phyloP scores from a whole-genome alignment of 2,888 invertebrate genomes.

The Drosophila fulvimacula region DNA sequence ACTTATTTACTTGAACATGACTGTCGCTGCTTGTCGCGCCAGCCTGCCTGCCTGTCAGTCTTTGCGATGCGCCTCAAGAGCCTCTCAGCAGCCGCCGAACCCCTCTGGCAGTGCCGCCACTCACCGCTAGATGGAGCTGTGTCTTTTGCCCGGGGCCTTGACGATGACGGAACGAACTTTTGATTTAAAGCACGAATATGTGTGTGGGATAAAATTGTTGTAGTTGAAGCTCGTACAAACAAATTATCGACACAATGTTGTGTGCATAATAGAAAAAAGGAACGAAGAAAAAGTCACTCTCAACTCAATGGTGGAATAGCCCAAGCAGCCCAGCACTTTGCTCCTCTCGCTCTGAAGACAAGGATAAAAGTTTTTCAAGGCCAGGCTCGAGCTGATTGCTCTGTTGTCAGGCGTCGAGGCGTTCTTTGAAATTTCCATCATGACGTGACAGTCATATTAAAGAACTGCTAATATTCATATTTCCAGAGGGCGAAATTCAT shows the following conservation, averaged over 20 bases:
- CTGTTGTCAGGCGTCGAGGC: constrained; percentile 27
- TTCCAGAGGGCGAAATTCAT: background rate
- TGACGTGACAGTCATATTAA: constrained; percentile 66
- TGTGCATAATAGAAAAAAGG: constrained; percentile 43
- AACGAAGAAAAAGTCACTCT: constrained; percentile 42
- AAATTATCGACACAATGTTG: constrained; percentile 77
- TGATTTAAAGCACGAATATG: constrained; percentile 5
- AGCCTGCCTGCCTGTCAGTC: constrained; percentile 24
- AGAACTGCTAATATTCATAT: constrained; percentile 26
- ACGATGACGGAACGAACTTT: constrained; percentile 48
- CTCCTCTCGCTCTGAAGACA: constrained; percentile 11
- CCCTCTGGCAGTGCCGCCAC: background rate
- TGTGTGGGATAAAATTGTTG: constrained; percentile 8
- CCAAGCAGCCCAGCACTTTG: constrained; percentile 22
- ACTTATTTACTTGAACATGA: constrained; percentile 47
- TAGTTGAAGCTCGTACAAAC: constrained; percentile 51
- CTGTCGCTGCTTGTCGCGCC: constrained; percentile 35
- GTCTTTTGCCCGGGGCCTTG: constrained; percentile 56
- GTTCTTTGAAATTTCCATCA: constrained; percentile 47
- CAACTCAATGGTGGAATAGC: constrained; percentile 36
- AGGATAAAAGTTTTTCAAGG: constrained; percentile 71
- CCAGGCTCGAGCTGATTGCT: constrained; percentile 40
- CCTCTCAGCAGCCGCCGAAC: constrained; percentile 33
- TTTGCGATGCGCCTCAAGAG: constrained; percentile 38
- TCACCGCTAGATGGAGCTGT: constrained; percentile 14